Base-by-base conservation (phyloP, 2,797 vertebrate species). In the Erithacus rubecula region DNA sequence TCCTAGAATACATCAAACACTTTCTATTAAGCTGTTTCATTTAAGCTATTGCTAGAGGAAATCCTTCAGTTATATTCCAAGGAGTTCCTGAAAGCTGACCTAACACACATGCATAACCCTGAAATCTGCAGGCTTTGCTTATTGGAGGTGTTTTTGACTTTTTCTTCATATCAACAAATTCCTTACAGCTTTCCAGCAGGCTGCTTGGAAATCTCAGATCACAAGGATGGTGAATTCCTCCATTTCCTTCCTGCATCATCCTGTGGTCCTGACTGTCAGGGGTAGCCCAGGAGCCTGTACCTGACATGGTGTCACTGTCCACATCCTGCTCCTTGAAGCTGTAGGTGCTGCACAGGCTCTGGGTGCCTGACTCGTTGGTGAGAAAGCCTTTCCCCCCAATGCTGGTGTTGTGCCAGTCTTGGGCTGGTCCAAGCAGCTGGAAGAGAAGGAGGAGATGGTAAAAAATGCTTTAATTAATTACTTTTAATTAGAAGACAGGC, bases 371-470 rank as follows among this genome's bases (percentile, higher is more conserved):
- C 95, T 98, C 98, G 83, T 99, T 99, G 97, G 95, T 98, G 96
- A 98, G 98, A 95, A 98, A 98, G n/a, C 98, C 98, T 92, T 95
- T 99, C 75, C 92, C 95, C 39, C 97, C 97, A 52, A 97, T 85
- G 29, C 58, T 97, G 92, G 82, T 97, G 16, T 86, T 55, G 37
- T 98, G 95, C 98, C 98, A 98, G 20, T 96, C 96, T 3, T 97
- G 94, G 41, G n/a, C 4, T 29, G 95, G 51, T 26, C 98, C 98
- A 21, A 96, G 92, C 91, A 99, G 97, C 98, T 98, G 95, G 3
- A 70, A 91, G 96, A 98, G 77, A 89, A n/a, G 0, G 10, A 82
- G 39, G 20, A 65, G 64, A 93, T 5, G 83, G 51, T 68, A 46
- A 77, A 60, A 89, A 37, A 39, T 15, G 30, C 56, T n/a, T n/a